These are phyloP conservation scores for Tokudaia muenninki DNA, from an alignment of 2,797 vertebrate species.

Conservation along the genomic window DNA sequence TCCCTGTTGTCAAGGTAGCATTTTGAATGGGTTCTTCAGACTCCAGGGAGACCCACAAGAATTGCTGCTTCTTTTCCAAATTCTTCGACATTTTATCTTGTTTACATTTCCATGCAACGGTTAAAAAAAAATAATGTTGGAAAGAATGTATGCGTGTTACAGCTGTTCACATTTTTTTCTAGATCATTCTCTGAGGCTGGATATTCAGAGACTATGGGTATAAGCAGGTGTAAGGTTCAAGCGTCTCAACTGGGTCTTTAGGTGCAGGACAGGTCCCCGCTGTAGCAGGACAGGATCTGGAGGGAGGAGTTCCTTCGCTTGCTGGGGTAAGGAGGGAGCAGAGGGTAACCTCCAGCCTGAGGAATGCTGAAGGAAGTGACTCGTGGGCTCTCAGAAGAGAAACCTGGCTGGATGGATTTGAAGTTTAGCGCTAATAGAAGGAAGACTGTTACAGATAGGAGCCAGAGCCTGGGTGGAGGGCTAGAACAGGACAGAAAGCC, in stretches of 20 bases:
- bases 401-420: background rate
- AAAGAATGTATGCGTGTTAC: background rate
- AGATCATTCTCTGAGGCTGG: background rate
- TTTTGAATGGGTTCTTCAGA: background rate
- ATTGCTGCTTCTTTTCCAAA: background rate
- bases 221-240: background rate
- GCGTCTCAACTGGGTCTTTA: background rate
- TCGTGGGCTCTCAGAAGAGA: background rate
- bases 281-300: background rate
- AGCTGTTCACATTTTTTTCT: constrained; percentile 9
- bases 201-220: constrained; percentile 25
- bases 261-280: background rate
- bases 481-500: background rate
- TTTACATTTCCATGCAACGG: background rate
- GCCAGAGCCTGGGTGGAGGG: background rate
- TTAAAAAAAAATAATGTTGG: constrained; percentile 12
- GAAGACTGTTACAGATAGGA: background rate
- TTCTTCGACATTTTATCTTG: constrained; percentile 16
- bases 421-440: background rate
- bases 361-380: background rate
- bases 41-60: background rate
- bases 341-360: background rate
- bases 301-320: background rate
- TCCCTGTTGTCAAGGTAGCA: background rate
- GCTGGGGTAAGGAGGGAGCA: background rate